phyloP scores from a whole-genome alignment of 2,797 vertebrate genomes.

The Natrix natrix region DNA sequence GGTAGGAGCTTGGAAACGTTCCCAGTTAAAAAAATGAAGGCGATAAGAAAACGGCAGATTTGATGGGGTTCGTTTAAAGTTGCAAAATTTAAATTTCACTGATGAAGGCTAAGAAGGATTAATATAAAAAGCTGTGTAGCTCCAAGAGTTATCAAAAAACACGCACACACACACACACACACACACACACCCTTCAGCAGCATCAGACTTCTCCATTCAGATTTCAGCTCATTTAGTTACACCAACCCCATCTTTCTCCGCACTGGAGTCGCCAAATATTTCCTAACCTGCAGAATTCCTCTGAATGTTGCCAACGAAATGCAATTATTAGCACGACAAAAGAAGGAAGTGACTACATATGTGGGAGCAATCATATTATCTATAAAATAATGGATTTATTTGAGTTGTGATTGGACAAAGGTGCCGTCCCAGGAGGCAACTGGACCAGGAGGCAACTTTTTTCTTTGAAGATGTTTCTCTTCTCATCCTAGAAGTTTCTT shows the following conservation, averaged over 20 bases:
- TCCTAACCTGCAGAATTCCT: background rate
- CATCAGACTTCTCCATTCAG: background rate
- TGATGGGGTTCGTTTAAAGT: slow-evolving; percentile 35
- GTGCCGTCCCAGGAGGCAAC: too few species aligned
- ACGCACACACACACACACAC: too few species aligned
- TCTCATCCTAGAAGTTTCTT: too few species aligned
- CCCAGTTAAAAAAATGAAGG: background rate
- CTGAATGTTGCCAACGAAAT: background rate
- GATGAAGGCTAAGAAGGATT: background rate
- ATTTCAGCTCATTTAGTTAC: background rate
- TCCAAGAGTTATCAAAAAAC: background rate
- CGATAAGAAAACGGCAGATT: slow-evolving; percentile 11
- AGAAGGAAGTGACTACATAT: background rate
- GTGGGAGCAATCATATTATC: background rate
- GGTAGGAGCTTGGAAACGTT: slow-evolving; percentile 36
- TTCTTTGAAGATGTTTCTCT: too few species aligned
- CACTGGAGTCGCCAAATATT: background rate
- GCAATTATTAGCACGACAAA: background rate
- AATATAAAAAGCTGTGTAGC: background rate
- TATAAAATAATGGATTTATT: background rate
- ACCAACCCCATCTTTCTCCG: background rate
- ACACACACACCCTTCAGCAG: background rate
- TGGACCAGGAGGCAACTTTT: too few species aligned
- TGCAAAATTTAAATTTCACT: slow-evolving; percentile 27
- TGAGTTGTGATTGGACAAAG: background rate